A percentile compares a stretch with the other conserved stretches of the same genome.
Conservation (phyloP, 1,140 invertebrate species). For the Penaeus japonicus region DNA sequence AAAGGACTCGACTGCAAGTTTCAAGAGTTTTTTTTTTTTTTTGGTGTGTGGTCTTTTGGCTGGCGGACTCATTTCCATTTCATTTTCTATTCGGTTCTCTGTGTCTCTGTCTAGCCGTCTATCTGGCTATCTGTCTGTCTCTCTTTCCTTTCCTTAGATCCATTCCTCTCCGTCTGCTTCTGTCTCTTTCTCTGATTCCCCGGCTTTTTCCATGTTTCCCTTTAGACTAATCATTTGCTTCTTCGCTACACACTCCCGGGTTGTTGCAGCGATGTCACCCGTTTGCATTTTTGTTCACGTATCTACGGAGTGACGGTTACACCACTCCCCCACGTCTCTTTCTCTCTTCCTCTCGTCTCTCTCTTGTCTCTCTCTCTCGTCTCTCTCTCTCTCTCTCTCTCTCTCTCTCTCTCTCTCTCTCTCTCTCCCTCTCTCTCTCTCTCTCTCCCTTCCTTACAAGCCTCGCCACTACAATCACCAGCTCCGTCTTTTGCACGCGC, state of each 20-base stretch:
- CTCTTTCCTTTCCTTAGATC: background rate
- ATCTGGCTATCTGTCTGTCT: background rate
- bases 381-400: background rate
- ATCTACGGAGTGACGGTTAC: too few species aligned
- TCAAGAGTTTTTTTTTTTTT: too few species aligned
- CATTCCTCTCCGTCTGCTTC: background rate
- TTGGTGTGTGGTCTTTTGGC: too few species aligned
- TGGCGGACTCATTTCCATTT: too few species aligned
- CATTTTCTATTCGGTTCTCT: too few species aligned
- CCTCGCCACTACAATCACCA: background rate
- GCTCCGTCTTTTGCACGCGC: background rate
- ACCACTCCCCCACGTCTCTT: background rate
- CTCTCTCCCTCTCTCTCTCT: background rate
- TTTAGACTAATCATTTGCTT: too few species aligned
- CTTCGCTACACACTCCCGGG: too few species aligned
- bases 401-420: background rate
- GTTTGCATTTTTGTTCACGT: too few species aligned
- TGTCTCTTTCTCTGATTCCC: background rate
- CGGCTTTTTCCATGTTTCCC: background rate
- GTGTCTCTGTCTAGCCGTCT: too few species aligned
- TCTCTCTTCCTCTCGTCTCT: background rate
- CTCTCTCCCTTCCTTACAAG: background rate
- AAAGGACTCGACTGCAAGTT: too few species aligned
- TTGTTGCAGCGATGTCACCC: too few species aligned
- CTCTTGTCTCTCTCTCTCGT: background rate